These are phyloP conservation scores for Toxotes jaculatrix DNA, from an alignment of 2,113 vertebrate genomes.

Conservation along the genomic window DNA sequence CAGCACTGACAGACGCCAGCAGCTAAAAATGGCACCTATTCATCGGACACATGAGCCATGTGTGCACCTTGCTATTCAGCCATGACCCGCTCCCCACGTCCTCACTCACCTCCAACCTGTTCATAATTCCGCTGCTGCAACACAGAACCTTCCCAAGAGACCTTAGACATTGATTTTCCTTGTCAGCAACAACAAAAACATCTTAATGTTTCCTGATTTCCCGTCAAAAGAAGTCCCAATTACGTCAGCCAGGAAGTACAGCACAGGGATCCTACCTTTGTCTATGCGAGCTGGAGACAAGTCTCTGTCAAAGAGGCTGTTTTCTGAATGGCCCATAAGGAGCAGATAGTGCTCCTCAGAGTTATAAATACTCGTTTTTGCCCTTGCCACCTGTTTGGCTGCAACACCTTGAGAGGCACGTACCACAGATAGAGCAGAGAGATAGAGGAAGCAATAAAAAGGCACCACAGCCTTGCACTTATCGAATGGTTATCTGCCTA, in stretches of 20 bases:
- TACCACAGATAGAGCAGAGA: conserved; percentile 35
- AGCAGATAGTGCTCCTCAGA: conserved; percentile 35
- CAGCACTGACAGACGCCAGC: conserved; percentile 58
- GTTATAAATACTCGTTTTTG: conserved; percentile 55
- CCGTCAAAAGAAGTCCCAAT: conserved; percentile 16
- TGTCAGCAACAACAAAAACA: conserved; percentile 23
- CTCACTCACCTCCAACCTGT: conserved; percentile 18
- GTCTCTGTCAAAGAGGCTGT: conserved; percentile 20
- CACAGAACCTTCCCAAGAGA: not conserved
- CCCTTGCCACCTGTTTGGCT: conserved; percentile 37
- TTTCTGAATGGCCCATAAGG: conserved; percentile 27
- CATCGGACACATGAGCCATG: conserved; percentile 64
- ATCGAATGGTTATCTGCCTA: conserved; percentile 38
- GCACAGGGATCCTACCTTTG: conserved; percentile 32
- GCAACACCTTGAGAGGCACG: conserved; percentile 43
- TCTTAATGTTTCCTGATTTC: conserved; percentile 2
- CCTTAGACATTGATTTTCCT: not conserved
- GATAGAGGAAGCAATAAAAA: conserved; percentile 61
- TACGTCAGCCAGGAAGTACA: conserved; percentile 25
- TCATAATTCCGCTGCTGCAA: not conserved
- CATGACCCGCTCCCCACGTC: conserved; percentile 24
- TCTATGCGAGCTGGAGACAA: conserved; percentile 22
- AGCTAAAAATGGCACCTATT: conserved; percentile 78
- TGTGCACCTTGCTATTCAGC: conserved; percentile 47
- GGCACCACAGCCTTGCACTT: conserved; percentile 32